Conservation (phyloP, 2,113 vertebrate species). For the Corythoichthys haematopterus region DNA sequence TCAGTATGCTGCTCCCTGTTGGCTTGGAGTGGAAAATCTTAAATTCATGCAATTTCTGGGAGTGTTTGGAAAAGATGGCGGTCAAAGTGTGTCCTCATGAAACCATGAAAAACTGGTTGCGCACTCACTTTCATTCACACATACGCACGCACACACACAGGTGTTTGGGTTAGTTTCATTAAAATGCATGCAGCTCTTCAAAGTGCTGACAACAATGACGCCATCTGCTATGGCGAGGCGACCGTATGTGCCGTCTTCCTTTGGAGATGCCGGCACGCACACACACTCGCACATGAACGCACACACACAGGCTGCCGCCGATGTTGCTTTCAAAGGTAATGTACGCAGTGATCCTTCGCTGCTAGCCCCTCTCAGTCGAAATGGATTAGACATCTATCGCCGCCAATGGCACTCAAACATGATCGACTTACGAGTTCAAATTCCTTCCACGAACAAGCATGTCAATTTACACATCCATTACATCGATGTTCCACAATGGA, state of each 20-base stretch:
- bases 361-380: conserved; percentile 11
- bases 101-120: conserved; percentile 11
- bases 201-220: conserved; percentile 69
- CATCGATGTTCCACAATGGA: too few species aligned
- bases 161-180: conserved; percentile 59
- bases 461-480: too few species aligned
- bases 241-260: conserved; percentile 3
- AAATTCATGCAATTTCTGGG: neutral
- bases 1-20: neutral
- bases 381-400: too few species aligned
- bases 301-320: neutral
- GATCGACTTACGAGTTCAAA: too few species aligned
- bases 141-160: conserved; percentile 1
- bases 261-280: neutral
- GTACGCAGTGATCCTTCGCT: conserved; percentile 48
- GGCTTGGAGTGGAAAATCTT: neutral
- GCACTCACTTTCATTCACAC: conserved; percentile 16
- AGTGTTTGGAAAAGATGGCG: too few species aligned
- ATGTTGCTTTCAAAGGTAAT: conserved; percentile 60
- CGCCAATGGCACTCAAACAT: too few species aligned
- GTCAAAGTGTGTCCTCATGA: neutral
- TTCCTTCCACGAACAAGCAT: too few species aligned
- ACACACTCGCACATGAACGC: neutral
- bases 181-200: conserved; percentile 74
- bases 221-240: conserved; percentile 66